phyloP scores from a whole-genome alignment of 2,113 vertebrate species.

The Macroglossus sobrinus region DNA sequence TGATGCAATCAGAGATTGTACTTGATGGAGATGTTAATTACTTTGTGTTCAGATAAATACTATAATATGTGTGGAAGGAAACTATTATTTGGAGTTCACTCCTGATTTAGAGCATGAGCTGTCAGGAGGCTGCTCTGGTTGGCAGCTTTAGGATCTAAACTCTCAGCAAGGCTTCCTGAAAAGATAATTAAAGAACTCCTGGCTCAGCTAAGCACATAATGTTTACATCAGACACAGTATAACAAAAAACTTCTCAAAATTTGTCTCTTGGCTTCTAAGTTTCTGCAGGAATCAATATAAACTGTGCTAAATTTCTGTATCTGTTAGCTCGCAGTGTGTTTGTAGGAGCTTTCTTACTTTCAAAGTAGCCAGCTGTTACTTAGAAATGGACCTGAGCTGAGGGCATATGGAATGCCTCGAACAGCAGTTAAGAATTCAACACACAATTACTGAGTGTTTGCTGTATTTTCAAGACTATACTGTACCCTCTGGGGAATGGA shows the following conservation, averaged over 20 bases:
- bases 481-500: not conserved
- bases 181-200: slow-evolving; percentile 59
- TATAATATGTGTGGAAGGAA: not conserved
- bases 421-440: not conserved
- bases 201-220: not conserved
- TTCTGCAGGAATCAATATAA: not conserved
- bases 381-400: not conserved
- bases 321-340: not conserved
- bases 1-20: slow-evolving; percentile 60
- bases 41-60: slow-evolving; percentile 10
- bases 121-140: not conserved
- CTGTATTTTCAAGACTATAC: not conserved
- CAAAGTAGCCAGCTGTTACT: not conserved
- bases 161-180: slow-evolving; percentile 35
- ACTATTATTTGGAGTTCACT: not conserved
- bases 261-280: not conserved
- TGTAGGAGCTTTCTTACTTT: not conserved
- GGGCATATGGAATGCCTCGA: not conserved
- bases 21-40: slow-evolving; percentile 38
- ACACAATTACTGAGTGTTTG: not conserved
- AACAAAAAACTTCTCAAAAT: slow-evolving; percentile 4
- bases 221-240: not conserved
- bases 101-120: not conserved
- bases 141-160: slow-evolving; percentile 13
- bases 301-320: not conserved